phyloP scores from a whole-genome alignment of 2,888 invertebrate species.

The Lymantria monacha region DNA sequence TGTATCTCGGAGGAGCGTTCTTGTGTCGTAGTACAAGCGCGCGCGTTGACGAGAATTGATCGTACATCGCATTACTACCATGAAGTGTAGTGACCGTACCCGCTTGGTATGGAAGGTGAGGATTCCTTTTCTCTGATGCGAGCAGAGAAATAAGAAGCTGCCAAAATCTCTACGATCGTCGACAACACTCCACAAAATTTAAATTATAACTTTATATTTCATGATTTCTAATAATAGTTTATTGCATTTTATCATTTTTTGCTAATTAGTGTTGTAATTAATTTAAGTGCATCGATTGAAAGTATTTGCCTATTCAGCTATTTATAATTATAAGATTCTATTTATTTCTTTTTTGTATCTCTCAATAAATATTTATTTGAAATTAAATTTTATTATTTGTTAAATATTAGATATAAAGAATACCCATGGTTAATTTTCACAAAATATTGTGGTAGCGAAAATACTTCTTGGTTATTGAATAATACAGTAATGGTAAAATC shows the following conservation, averaged over 20 bases:
- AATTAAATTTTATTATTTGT: conserved; percentile 8
- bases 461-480: too few species aligned
- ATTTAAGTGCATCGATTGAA: conserved; percentile 2
- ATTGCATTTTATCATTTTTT: conserved; percentile 34
- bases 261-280: conserved; percentile 33
- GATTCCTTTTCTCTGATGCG: conserved; percentile 72
- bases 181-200: conserved; percentile 2
- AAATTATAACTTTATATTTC: too few species aligned
- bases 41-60: conserved; percentile 10
- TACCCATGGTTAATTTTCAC: neutral
- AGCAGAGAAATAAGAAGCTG: conserved; percentile 78
- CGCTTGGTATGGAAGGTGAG: conserved; percentile 49
- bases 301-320: conserved; percentile 33
- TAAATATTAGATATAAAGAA: neutral
- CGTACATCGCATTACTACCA: conserved; percentile 14
- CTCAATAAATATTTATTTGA: conserved; percentile 62
- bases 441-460: neutral
- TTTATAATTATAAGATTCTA: conserved; percentile 51
- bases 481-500: too few species aligned
- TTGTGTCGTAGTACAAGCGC: conserved; percentile 37
- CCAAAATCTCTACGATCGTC: conserved; percentile 34
- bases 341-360: conserved; percentile 72
- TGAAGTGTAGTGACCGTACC: conserved; percentile 38
- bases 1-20: conserved; percentile 30
- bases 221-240: conserved; percentile 1